These are phyloP conservation scores for Tenthredo amoena DNA, from an alignment of 2,888 invertebrate genomes.

Conservation along the genomic window DNA sequence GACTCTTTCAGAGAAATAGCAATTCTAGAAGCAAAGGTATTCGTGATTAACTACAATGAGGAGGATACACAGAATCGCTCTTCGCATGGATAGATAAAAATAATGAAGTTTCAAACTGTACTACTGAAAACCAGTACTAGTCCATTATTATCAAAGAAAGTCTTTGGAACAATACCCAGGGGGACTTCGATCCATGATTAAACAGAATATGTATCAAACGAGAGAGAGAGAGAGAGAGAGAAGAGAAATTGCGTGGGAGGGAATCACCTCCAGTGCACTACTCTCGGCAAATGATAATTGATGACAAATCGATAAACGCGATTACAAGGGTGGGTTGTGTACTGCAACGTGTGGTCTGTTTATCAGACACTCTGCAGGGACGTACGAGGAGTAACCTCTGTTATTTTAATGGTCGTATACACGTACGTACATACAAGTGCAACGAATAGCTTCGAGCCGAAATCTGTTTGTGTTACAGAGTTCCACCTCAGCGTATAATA, in stretches of 20 bases:
- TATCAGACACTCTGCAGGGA: slow-evolving; percentile 45
- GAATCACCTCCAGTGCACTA: background rate
- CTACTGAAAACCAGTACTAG: background rate
- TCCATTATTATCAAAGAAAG: slow-evolving; percentile 36
- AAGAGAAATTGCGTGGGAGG: background rate
- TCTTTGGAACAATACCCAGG: background rate
- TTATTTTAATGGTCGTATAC: slow-evolving; percentile 37
- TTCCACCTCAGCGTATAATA: background rate
- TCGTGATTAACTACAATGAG: slow-evolving; percentile 25
- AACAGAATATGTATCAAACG: slow-evolving; percentile 7
- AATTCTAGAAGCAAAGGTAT: background rate
- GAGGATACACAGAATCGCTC: background rate
- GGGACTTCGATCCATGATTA: slow-evolving; percentile 17
- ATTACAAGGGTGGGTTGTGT: slow-evolving; percentile 36
- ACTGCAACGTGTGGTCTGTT: slow-evolving; percentile 43
- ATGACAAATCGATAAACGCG: slow-evolving; percentile 47
- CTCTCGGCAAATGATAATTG: slow-evolving; percentile 49
- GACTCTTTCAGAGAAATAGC: background rate
- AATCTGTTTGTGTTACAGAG: background rate
- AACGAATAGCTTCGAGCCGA: background rate
- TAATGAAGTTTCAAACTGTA: slow-evolving; percentile 44
- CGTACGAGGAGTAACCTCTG: slow-evolving; percentile 41
- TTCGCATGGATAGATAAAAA: slow-evolving; percentile 45
- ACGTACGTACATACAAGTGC: background rate
- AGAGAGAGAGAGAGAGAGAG: slow-evolving; percentile 6